Conservation (phyloP, 2,888 invertebrate species). For the Laspeyria flexula region DNA sequence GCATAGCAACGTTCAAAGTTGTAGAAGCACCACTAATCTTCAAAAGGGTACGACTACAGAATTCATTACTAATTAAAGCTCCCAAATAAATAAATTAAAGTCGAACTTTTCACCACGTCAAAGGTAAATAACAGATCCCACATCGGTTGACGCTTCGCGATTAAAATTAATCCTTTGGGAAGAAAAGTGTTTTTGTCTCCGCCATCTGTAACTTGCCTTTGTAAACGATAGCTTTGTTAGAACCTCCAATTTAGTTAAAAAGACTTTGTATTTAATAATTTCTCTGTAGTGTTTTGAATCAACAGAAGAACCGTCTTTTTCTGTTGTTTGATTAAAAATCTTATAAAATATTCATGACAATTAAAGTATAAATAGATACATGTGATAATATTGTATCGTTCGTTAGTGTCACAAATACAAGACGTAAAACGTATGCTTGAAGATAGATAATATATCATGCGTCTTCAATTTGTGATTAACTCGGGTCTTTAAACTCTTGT, state of each 20-base stretch:
- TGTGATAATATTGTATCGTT: too few relatives aligned
- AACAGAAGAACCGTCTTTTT: neutral
- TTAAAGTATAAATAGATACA: too few relatives aligned
- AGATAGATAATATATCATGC: too few relatives aligned
- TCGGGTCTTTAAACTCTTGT: too few relatives aligned
- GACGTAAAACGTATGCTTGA: too few relatives aligned
- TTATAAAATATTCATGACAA: neutral
- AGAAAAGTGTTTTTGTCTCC: constrained; percentile 12
- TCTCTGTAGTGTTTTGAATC: neutral
- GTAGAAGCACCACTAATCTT: neutral
- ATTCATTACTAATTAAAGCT: constrained; percentile 7
- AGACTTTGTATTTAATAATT: constrained; percentile 1
- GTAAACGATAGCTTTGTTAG: constrained; percentile 21
- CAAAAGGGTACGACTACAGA: neutral
- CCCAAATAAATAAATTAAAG: constrained; percentile 9
- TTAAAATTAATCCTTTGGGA: constrained; percentile 29
- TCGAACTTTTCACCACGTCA: constrained; percentile 5
- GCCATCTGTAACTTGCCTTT: constrained; percentile 17
- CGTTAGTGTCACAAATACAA: too few relatives aligned
- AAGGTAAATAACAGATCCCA: constrained; percentile 8
- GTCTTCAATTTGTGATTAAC: too few relatives aligned
- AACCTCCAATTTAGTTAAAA: constrained; percentile 7
- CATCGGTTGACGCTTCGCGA: constrained; percentile 12
- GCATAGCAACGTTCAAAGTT: too few relatives aligned
- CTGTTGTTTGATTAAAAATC: neutral